Evolutionary conservation across 2,888 invertebrate species (phyloP), one percentile per base, ranked within the genome.

Genomic region (Acrobasis repandana): DNA sequence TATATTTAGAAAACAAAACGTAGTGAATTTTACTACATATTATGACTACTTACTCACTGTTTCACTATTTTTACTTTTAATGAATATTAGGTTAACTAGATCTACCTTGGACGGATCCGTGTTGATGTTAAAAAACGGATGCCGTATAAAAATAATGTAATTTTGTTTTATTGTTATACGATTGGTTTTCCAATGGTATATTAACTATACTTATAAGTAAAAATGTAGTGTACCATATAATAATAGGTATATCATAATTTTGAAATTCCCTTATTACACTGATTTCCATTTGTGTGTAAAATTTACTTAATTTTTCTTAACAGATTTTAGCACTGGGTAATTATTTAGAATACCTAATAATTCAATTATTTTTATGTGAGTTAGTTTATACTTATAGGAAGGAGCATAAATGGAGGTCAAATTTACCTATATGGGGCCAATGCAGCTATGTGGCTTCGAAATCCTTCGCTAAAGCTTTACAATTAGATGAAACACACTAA

Each of bases 11-110:
- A 75, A 72, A 74, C 34, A 76, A 77, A 66, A 73, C 80, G 81
- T 89, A 87, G 85, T 72, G 66, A 77, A 78, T 82, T 85, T 86
- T 87, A 84, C 82, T 83, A 80, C n/a, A n/a, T 36, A 38, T 11
- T 82, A 72, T 80, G 80, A 80, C 78, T 82, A 58, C n/a, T n/a
- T 46, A 57, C 77, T 86, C 87, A 88, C 83, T 80, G 71, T 88
- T 85, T 86, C 83, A 83, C 85, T 86, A 80, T 83, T 82, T 80
- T 77, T 80, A 79, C 74, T 77, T 79, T 81, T 71, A 76, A 73
- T 71, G 67, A 66, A 68, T 72, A 72, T 69, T 83, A 81, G 73
- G 71, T 51, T 87, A 79, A 80, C 75, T 76, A 81, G 74, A 60
- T 68, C 11, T 43, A 48, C 33, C 36, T 58, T 48, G 47, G 0